Conservation (phyloP, 1,140 invertebrate species). For the Reticulitermes speratus region DNA sequence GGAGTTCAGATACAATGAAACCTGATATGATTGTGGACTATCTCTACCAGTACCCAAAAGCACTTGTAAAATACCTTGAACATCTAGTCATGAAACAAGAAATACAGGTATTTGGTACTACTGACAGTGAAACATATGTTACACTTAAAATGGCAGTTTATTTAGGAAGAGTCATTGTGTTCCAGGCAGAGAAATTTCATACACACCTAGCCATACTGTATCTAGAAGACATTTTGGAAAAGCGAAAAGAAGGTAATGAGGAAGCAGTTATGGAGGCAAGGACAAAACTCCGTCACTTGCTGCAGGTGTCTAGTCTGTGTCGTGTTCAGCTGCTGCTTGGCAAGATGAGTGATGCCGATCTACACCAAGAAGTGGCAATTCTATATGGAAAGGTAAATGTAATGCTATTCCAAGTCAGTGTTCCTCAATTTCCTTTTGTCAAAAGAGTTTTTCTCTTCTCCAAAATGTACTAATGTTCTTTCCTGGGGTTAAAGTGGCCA, state of each 20-base stretch:
- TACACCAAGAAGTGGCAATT: constrained; percentile 54
- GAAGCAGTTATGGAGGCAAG: constrained; percentile 38
- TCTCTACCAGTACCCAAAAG: constrained; percentile 49
- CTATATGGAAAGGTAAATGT: constrained; percentile 52
- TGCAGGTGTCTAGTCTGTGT: constrained; percentile 50
- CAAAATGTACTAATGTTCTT: too few species aligned
- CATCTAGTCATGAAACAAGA: constrained; percentile 47
- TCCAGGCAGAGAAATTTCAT: constrained; percentile 54
- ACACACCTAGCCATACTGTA: constrained; percentile 54
- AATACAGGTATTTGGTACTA: constrained; percentile 34
- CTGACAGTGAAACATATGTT: neutral
- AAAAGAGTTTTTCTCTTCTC: too few species aligned
- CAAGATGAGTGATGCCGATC: constrained; percentile 48
- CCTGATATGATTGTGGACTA: constrained; percentile 50
- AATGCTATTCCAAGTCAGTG: neutral
- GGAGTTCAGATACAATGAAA: constrained; percentile 44
- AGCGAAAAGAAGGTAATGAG: constrained; percentile 41
- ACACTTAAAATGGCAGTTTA: neutral
- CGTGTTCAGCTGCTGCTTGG: constrained; percentile 50
- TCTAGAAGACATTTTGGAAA: constrained; percentile 48
- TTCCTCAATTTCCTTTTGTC: neutral
- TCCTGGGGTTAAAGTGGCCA: too few species aligned
- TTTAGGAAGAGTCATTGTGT: neutral
- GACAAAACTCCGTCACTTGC: constrained; percentile 49
- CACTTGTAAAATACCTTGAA: constrained; percentile 51